phyloP scores from a whole-genome alignment of 2,113 vertebrate genomes.

The Notechis scutatus region DNA sequence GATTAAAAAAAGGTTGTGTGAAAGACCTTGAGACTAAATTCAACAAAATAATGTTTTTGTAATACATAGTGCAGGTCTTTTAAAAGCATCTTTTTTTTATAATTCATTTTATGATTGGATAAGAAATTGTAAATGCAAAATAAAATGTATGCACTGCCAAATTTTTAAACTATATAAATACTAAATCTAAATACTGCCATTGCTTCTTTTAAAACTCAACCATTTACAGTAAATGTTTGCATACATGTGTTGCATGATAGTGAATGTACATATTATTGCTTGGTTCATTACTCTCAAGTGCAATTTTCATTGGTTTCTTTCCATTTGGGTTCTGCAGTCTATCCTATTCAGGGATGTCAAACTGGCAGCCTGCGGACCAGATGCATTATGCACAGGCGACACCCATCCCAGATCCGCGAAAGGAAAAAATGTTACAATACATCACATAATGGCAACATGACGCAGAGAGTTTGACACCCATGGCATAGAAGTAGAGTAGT shows the following conservation, averaged over 20 bases:
- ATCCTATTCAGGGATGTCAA: too few relatives aligned
- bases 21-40: conserved; percentile 46
- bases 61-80: conserved; percentile 51
- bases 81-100: conserved; percentile 47
- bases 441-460: too few relatives aligned
- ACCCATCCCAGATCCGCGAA: too few relatives aligned
- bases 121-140: background rate
- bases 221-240: background rate
- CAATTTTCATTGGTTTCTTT: background rate
- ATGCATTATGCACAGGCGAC: too few relatives aligned
- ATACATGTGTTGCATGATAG: background rate
- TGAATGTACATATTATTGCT: background rate
- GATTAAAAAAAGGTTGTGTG: conserved; percentile 46
- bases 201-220: background rate
- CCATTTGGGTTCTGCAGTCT: background rate
- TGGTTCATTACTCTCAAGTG: background rate
- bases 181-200: background rate
- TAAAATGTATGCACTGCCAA: background rate
- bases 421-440: too few relatives aligned
- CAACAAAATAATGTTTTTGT: conserved; percentile 58
- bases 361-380: too few relatives aligned
- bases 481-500: background rate
- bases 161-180: rapidly evolving
- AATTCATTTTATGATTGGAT: conserved; percentile 54
- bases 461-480: too few relatives aligned